Base-by-base conservation (phyloP, 1,140 invertebrate species). In the Tetramorium parvispinum region DNA sequence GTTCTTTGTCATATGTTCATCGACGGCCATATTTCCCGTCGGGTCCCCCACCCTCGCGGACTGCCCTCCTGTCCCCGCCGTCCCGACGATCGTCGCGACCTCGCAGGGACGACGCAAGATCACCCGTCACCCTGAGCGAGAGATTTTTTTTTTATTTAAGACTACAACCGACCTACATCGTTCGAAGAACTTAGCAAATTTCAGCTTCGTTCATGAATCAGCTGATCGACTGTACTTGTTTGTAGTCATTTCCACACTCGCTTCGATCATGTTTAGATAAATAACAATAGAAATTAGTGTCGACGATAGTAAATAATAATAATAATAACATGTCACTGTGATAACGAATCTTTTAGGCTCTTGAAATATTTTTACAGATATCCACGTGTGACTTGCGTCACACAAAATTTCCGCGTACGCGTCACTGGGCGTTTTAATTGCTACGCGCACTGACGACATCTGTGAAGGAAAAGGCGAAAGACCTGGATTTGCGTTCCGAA, bases 1-100 rank as follows among this genome's bases (percentile, higher is more conserved):
- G 93, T 94, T 92, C 93, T 93, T 94, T 93, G 93, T 94, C 94
- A 95, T 95, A 95, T 95, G 94, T 95, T 95, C 85, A 90, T 24
- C 63, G 82, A 89, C 92, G 87, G 94, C 94, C 94, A 95, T 95
- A 88, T 95, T 95, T 92, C 81, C 85, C 61, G 63, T 87, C 55
- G 40, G 1, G 55, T 16, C 71, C 87, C 86, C 85, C 57, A 46
- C 46, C n/a, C n/a, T 40, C n/a, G 24, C 27, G 46, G 16, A 51
- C 24, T 2, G 6, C 11, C 57, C 16, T 37, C 8, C 21, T 27
- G 13, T 51, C 49, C 11, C 27, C n/a, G n/a, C 0, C 27, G 5
- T 6, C 27, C 46, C 27, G 1, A 46, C 13, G 8, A 59, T 13
- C 21, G 16, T 8, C 24, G 32, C 16, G 11, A 51, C 18, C 27